A percentile compares a stretch with the other conserved stretches of the same genome.
Evolutionary conservation across 2,888 invertebrate genomes (phyloP).

Genomic region (Spodoptera exigua): DNA sequence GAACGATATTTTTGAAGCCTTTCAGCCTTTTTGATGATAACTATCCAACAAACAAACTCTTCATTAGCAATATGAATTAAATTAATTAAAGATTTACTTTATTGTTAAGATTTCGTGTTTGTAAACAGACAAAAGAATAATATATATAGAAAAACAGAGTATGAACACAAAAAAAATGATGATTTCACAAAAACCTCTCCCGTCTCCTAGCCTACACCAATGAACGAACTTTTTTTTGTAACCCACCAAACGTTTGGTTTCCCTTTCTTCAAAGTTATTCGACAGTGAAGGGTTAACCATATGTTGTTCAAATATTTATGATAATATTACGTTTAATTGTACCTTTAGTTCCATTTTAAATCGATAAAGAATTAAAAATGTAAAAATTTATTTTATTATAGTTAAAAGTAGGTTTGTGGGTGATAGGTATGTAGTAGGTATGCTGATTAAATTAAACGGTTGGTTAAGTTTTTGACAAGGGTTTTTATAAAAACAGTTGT

Average conservation of each 20-base stretch:
- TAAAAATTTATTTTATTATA: constrained; percentile 8
- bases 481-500: too few relatives aligned
- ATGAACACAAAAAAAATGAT: neutral
- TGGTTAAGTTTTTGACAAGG: too few relatives aligned
- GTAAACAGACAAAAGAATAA: too few relatives aligned
- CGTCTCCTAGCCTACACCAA: constrained; percentile 58
- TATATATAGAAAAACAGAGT: too few relatives aligned
- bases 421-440: too few relatives aligned
- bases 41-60: too few relatives aligned
- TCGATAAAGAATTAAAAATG: constrained; percentile 19
- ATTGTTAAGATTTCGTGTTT: too few relatives aligned
- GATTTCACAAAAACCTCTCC: neutral
- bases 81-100: too few relatives aligned
- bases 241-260: constrained; percentile 59
- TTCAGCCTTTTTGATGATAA: too few relatives aligned
- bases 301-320: constrained; percentile 61
- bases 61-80: too few relatives aligned
- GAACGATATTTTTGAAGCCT: too few relatives aligned
- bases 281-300: constrained; percentile 66
- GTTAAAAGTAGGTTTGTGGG: constrained; percentile 24
- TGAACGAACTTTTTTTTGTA: constrained; percentile 59
- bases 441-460: too few relatives aligned
- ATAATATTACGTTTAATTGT: constrained; percentile 68
- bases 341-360: constrained; percentile 53
- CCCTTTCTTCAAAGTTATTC: constrained; percentile 63